Percentiles rank a stretch among this genome's conserved stretches.
phyloP scores from a whole-genome alignment of 92 coral and sea anemone species.

The Parazoanthus atlanticus region DNA sequence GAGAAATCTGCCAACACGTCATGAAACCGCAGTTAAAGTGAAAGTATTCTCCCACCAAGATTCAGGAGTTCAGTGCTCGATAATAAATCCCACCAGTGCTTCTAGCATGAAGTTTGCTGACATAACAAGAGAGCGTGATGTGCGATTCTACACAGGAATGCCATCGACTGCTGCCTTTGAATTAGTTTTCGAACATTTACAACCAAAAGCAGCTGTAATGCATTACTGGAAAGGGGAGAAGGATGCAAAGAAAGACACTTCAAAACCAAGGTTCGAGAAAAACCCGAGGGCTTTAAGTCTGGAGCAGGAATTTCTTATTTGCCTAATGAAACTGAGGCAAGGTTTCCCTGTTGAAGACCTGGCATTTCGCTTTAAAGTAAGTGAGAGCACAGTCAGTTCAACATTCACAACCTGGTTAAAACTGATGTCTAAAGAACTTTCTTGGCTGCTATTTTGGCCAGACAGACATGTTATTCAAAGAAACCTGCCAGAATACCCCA shows the following conservation, averaged over 20 bases:
- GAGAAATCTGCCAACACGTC: background rate
- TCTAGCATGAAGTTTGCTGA: too few relatives aligned
- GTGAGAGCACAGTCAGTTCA: background rate
- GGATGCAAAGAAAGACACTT: slow-evolving; percentile 28
- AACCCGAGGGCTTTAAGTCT: slow-evolving; percentile 3
- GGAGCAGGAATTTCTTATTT: slow-evolving; percentile 32
- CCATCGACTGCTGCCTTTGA: too few relatives aligned
- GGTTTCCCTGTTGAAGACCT: background rate
- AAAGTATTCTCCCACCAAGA: background rate
- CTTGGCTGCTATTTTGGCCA: slow-evolving; percentile 39
- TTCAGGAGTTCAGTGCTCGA: background rate
- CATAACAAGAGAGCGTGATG: too few relatives aligned
- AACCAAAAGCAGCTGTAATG: slow-evolving; percentile 31
- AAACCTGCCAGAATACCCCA: slow-evolving; percentile 31
- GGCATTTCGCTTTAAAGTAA: background rate
- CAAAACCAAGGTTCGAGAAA: slow-evolving; percentile 33
- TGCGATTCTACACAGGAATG: too few relatives aligned
- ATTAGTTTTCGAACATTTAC: background rate
- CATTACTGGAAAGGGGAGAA: slow-evolving; percentile 45
- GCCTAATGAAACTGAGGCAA: slow-evolving; percentile 2
- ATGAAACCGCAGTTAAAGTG: background rate
- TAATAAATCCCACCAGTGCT: too few relatives aligned
- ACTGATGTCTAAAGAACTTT: slow-evolving; percentile 34
- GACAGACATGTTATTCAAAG: background rate
- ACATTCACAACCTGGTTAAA: slow-evolving; percentile 36